Base-by-base conservation (phyloP, 1,140 invertebrate genomes). In the Scaptodrosophila lebanonensis region DNA sequence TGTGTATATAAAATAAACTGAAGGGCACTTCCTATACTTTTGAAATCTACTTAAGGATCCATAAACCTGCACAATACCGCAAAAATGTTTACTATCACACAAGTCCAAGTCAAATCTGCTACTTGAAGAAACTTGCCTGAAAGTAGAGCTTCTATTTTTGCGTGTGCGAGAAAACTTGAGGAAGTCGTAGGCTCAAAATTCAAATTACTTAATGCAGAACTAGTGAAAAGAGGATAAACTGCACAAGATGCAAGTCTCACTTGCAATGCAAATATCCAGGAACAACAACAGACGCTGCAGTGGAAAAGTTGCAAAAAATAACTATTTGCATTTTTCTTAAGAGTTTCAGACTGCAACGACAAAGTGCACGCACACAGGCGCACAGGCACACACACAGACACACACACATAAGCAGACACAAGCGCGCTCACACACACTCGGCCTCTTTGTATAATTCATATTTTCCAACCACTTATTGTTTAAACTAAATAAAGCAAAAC, bases 381-480 rank as follows among this genome's bases (percentile, higher is more conserved):
- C 36, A 49, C 52, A 35, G 22, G 33, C 11, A 11, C 6, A 38
- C 6, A 38, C 8, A 30, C 15, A 33, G 33, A 22, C 4, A 18
- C 47, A 40, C 13, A 49, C 22, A 36, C 8, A n/a, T n/a, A 30
- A n/a, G 52, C 13, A 49, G 13, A 30, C 9, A 49, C 29, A 32
- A 9, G 22, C 1, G 52, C 27, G 49, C 22, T 43, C 32, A 42
- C 25, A 47, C n/a, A 18, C 29, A 38, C 15, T 32, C 38, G 63
- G 48, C 44, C 58, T 72, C 62, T 73, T 73, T 73, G 58, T 72
- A 73, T 76, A 70, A 75, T 75, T 75, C 71, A 69, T 75, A 75
- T 76, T 76, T 75, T 75, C 56, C 71, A 76, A 76, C 71, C 71
- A 75, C 71, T 75, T 76, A 75, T 75, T 75, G 71, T 75, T 75